phyloP scores from a whole-genome alignment of 2,113 vertebrate species.

The Haliaeetus leucogaster region DNA sequence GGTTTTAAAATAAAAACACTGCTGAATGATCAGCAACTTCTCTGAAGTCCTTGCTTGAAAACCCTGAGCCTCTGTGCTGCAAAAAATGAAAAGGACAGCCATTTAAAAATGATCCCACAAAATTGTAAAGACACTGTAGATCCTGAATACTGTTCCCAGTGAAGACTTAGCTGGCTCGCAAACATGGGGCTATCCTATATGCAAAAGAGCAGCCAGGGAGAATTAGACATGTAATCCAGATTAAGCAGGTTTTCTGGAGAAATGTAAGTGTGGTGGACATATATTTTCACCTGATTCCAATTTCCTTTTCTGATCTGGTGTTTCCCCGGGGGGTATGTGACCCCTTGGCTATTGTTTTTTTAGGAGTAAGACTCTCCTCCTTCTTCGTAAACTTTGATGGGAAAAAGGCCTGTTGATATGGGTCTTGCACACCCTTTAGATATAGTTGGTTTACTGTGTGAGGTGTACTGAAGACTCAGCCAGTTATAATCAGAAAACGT shows the following conservation, averaged over 20 bases:
- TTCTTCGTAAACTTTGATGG: background rate
- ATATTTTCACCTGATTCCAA: background rate
- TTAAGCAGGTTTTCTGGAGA: background rate
- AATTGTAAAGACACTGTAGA: background rate
- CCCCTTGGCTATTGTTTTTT: background rate
- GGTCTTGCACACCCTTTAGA: background rate
- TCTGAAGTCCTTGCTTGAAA: background rate
- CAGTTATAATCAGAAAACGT: background rate
- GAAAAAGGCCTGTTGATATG: background rate
- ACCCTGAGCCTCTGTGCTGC: background rate
- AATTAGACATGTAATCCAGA: background rate
- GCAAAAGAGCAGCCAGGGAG: background rate
- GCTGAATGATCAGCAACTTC: background rate
- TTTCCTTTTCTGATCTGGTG: background rate
- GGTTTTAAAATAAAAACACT: background rate
- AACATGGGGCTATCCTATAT: background rate
- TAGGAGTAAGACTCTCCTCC: background rate
- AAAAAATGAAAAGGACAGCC: background rate
- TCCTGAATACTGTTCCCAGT: background rate
- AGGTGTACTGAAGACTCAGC: background rate
- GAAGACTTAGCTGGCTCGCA: background rate
- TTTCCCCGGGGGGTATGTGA: background rate
- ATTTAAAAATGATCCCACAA: background rate
- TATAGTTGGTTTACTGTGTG: background rate
- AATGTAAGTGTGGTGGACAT: fast-evolving